Percentiles rank a stretch among this genome's conserved stretches.
phyloP scores from a whole-genome alignment of 2,888 invertebrate species.

The Hydraecia micacea region DNA sequence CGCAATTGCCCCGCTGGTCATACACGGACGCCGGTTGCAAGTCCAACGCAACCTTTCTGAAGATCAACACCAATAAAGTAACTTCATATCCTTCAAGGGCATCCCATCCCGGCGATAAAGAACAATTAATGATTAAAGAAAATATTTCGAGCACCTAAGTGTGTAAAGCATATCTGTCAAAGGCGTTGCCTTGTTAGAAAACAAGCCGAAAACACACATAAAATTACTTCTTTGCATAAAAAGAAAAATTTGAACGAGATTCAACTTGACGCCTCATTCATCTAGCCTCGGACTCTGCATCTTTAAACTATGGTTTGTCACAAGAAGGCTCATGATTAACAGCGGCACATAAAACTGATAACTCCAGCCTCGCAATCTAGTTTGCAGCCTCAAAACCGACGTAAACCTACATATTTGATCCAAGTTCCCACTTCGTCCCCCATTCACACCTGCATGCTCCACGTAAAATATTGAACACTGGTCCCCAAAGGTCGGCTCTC shows the following conservation, averaged over 20 bases:
- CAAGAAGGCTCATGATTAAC: slow-evolving; percentile 38
- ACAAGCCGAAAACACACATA: neutral
- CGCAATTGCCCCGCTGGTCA: neutral
- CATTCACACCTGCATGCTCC: slow-evolving; percentile 69
- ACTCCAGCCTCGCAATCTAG: slow-evolving; percentile 44
- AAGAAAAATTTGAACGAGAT: neutral
- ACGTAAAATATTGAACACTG: slow-evolving; percentile 75
- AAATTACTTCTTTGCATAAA: neutral
- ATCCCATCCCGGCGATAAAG: neutral
- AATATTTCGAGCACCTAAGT: neutral
- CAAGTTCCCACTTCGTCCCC: slow-evolving; percentile 52
- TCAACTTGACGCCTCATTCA: neutral
- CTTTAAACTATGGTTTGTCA: slow-evolving; percentile 7
- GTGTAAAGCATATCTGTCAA: neutral
- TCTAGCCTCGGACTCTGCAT: slow-evolving; percentile 3
- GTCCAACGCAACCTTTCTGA: neutral
- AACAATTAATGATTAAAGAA: neutral
- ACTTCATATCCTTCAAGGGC: neutral
- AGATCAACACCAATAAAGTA: neutral
- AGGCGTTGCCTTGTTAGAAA: neutral
- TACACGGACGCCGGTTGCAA: neutral
- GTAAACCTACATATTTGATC: slow-evolving; percentile 61
- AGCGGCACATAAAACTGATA: slow-evolving; percentile 42
- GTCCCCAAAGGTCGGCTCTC: slow-evolving; percentile 65
- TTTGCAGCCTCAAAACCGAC: slow-evolving; percentile 40